Conservation (phyloP, 2,113 vertebrate species). For the Protomyctophum bolini region DNA sequence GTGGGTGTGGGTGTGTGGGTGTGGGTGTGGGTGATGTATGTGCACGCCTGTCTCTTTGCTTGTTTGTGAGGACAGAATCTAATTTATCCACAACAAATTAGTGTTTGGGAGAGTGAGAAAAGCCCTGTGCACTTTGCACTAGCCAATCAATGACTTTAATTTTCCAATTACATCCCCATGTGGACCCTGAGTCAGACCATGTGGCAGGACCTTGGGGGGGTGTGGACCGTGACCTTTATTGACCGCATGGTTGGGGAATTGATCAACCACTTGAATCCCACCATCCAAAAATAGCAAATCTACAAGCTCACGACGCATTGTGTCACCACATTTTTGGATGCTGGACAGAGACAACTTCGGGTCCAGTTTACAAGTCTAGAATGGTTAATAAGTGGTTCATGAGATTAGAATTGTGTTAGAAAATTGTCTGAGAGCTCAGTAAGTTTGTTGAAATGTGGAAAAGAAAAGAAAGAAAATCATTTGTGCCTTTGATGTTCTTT, state of each 20-base stretch:
- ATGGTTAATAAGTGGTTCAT: no score
- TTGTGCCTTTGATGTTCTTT: no score
- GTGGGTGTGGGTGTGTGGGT: not conserved
- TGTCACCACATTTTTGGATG: no score
- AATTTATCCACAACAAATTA: slow-evolving; percentile 64
- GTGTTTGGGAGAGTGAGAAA: slow-evolving; percentile 56
- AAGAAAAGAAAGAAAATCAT: no score
- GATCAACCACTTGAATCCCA: slow-evolving; percentile 12
- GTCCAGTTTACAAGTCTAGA: no score
- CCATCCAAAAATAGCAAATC: no score
- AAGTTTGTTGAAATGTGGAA: no score
- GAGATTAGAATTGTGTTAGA: no score
- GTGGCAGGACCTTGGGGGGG: slow-evolving; percentile 15
- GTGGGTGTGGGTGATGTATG: slow-evolving; percentile 7
- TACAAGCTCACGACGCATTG: no score
- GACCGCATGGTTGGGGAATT: slow-evolving; percentile 47
- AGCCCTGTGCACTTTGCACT: slow-evolving; percentile 37
- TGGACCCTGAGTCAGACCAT: slow-evolving; percentile 49
- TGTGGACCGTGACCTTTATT: slow-evolving; percentile 47
- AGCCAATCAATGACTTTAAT: slow-evolving; percentile 63
- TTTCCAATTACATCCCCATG: slow-evolving; percentile 69
- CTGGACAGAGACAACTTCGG: no score
- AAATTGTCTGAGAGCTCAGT: no score
- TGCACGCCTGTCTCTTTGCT: not conserved
- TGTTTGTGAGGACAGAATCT: slow-evolving; percentile 11